Base-by-base conservation (phyloP, 2,797 vertebrate genomes). In the Cephalopachus bancanus region DNA sequence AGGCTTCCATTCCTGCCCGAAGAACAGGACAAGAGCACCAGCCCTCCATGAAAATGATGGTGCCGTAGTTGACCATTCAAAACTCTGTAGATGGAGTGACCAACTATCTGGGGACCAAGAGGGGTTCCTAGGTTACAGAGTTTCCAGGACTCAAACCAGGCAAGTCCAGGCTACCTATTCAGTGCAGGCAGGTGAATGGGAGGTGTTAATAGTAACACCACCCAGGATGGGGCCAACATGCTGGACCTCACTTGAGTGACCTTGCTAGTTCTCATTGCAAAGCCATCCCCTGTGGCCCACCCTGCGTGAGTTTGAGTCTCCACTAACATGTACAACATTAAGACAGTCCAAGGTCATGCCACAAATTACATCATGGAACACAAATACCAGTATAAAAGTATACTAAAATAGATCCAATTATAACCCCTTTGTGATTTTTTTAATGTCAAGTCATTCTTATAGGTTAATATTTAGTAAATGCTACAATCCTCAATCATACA, bases 1-100 rank as follows among this genome's bases (percentile, higher is more conserved):
- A 37, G 67, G n/a, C n/a, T 37, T 37, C 67, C 67, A 37, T 37
- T 33, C 17, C n/a, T 4, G 0, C 67, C n/a, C 10, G 9, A 71
- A 71, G n/a, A 69, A 69, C 5, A n/a, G 67, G 67, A 37, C 33
- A 44, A 44, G 69, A 33, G 37, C 69, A 44, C 69, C 20, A 44
- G 37, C 33, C 33, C 33, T 33, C 20, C 19, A 4, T 71, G 67
- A 71, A 65, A 71, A 71, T 71, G 19, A 37, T 10, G 5, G 4
- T 72, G 69, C 5, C 11, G 3, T 44, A 22, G 37, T 37, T 72
- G 10, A 72, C 33, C 67, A 71, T 71, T 37, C n/a, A 71, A 37
- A 71, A 71, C 67, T 5, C 67, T 37, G 17, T 71, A 37, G 17
- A 71, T 71, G 67, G 67, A 33, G n/a, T 37, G 67, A 71, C 19